Evolutionary conservation across 2,888 invertebrate species (phyloP), one percentile per base, ranked within the genome.

Genomic region (Leptopilina drosophilae): DNA sequence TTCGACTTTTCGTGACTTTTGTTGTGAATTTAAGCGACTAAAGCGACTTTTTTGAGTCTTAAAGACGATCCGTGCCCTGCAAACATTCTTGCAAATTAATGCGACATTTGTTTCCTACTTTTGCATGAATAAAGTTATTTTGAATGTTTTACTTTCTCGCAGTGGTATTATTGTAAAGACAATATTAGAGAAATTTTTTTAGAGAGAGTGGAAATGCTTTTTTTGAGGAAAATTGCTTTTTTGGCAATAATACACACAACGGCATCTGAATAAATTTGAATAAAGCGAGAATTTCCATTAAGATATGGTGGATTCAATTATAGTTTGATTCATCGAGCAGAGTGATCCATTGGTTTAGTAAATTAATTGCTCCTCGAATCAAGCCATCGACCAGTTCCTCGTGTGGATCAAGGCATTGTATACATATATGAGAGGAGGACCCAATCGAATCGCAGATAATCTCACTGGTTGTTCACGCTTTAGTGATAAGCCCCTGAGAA

Each of bases 401-500:
- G 12, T 53, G 15, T 8, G 66, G 46, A 33, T 75, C 64, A 76
- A 46, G 76, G 66, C 26, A 64, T 62, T 59, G n/a, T n/a, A 15
- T 6, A 62, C 8, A 20, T 62, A 9, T 59, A 11, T 64, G 65
- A 59, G 33, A 6, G 9, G 26, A 56, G 56, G 26, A 73, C 69
- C 53, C 11, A 53, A 73, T 56, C 65, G 82, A 77, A 82, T 84
- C 80, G 77, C 78, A 78, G 82, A 84, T 88, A 87, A 87, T 86
- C 87, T 85, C 80, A 81, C 82, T 80, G 80, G 78, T 84, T 84
- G 85, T 86, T 87, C 82, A 82, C 85, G 85, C 85, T 84, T 85
- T 85, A 84, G 79, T 81, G 86, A 84, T 86, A 85, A 87, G 81
- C 86, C 82, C 83, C 78, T 80, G 84, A 87, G 84, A 87, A 86